Percentiles rank a stretch among this genome's conserved stretches.
phyloP scores from a whole-genome alignment of 2,113 vertebrate species.

The Oenanthe melanoleuca region DNA sequence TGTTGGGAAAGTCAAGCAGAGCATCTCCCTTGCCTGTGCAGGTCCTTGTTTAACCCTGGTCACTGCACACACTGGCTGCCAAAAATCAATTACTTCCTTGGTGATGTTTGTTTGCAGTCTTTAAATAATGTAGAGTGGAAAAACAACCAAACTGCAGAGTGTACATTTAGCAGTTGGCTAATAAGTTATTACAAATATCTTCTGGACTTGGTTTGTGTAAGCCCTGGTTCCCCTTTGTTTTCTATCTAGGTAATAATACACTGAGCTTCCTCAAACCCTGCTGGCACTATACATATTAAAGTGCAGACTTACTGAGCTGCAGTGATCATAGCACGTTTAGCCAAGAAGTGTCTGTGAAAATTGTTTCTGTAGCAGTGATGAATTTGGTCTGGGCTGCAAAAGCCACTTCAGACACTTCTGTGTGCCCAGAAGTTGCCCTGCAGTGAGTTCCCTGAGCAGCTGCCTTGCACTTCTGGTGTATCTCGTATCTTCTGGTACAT shows the following conservation, averaged over 20 bases:
- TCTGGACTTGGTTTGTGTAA: neutral
- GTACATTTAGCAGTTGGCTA: neutral
- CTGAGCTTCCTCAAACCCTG: neutral
- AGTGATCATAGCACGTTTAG: neutral
- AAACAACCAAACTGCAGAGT: neutral
- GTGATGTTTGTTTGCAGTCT: slow-evolving; percentile 23
- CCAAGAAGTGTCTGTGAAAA: neutral
- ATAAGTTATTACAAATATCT: neutral
- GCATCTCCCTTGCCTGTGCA: neutral
- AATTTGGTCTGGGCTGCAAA: neutral
- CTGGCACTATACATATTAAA: neutral
- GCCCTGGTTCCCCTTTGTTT: neutral
- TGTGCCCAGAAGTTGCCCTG: neutral
- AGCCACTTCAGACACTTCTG: neutral
- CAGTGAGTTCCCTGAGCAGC: neutral
- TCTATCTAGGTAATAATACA: neutral
- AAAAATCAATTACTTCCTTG: slow-evolving; percentile 21
- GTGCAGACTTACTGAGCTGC: neutral
- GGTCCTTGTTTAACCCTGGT: slow-evolving; percentile 11
- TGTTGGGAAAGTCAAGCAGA: neutral
- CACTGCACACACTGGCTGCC: neutral
- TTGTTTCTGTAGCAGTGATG: neutral
- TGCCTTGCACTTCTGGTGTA: neutral
- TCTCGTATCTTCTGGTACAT: accelerated
- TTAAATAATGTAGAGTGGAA: slow-evolving; percentile 13